Base-by-base conservation (phyloP, 2,797 vertebrate species). In the Phataginus tricuspis region DNA sequence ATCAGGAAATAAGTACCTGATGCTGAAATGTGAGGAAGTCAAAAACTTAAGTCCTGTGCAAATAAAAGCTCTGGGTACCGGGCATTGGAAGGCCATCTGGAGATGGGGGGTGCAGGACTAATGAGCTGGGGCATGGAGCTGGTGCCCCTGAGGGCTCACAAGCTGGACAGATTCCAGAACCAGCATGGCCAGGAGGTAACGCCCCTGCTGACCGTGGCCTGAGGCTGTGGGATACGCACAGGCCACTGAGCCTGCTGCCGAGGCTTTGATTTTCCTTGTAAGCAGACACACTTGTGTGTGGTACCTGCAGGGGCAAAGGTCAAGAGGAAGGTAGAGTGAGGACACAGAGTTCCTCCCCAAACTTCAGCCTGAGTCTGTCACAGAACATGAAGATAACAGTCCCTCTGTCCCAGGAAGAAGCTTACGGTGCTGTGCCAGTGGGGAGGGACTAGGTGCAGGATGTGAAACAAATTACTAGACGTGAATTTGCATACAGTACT, bases 31-130 rank as follows among this genome's bases (percentile, higher is more conserved):
- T 1, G 2, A 61, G 16, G 13, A 78, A 37, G 39, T 78, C 51
- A 45, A 71, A 72, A 45, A 53, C 53, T 71, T 80, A 53, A 86
- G 3, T 25, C 25, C 59, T 82, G 45, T 66, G 27, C 59, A 23
- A 82, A 37, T 2, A 61, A 16, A 21, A 12, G 42, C 51, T 51
- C 77, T 55, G 21, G 59, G 51, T 6, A 37, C 18, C 13, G 4
- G 5, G 64, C 64, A 23, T 7, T 9, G 34, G 72, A 42, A 5
- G 15, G 80, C 16, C 18, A 10, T 39, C 55, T 45, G 19, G 61
- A 85, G 69, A 64, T 0, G 39, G 0, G 13, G 61, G 21, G 55
- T 0, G 1, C 11, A 71, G 69, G 55, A 87, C 16, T 29, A 53
- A 5, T 2, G 4, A 42, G 7, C 12, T 9, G 29, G 37, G 53